phyloP scores from a whole-genome alignment of 2,113 vertebrate species.

The Micronycteris hirsuta region DNA sequence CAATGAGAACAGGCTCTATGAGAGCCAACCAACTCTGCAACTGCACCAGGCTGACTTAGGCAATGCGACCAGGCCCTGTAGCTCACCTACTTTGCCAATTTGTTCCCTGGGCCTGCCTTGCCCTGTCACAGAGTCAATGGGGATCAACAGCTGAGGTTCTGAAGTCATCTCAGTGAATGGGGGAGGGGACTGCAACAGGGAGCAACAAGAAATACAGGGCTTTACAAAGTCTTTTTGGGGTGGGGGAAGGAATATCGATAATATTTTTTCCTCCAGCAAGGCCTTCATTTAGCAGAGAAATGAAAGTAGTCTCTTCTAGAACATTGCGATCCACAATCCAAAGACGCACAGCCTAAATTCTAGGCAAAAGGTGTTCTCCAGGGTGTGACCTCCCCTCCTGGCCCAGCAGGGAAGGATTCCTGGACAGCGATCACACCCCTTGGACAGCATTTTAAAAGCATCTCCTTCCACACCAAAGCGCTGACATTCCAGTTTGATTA shows the following conservation, averaged over 20 bases:
- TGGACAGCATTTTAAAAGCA: not conserved
- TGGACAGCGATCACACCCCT: not conserved
- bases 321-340: not conserved
- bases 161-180: not conserved
- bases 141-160: not conserved
- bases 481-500: not conserved
- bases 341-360: not conserved
- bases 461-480: not conserved
- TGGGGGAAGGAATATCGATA: not conserved
- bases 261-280: not conserved
- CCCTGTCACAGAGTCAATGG: not conserved
- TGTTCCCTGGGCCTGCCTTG: not conserved
- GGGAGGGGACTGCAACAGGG: accelerated
- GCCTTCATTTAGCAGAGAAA: not conserved
- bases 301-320: not conserved
- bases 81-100: not conserved
- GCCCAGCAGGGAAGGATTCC: not conserved
- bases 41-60: not conserved
- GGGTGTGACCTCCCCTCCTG: no score
- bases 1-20: not conserved
- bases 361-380: not conserved
- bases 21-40: not conserved
- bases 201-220: not conserved
- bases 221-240: not conserved
- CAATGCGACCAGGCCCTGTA: not conserved